Evolutionary conservation across 2,888 invertebrate genomes (phyloP).

Genomic region (Leptopilina myrica): DNA sequence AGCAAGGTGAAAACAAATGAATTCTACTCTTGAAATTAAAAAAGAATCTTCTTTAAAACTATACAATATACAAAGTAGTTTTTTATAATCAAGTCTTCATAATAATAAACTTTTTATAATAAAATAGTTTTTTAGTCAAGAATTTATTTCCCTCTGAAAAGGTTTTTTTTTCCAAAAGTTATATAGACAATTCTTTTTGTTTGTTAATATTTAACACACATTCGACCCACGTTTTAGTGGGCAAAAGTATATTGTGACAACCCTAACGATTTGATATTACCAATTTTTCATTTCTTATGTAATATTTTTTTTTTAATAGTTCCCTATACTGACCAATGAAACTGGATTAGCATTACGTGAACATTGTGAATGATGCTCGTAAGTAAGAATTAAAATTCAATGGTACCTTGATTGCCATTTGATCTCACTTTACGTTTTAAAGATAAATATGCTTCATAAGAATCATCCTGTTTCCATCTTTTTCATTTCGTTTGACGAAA

Average conservation of each 20-base stretch:
- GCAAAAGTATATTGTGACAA: conserved; percentile 4
- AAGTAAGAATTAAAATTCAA: conserved; percentile 41
- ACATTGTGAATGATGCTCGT: conserved; percentile 60
- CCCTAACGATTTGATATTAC: background rate
- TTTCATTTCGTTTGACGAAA: background rate
- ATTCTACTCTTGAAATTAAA: too few relatives aligned
- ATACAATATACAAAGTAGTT: too few relatives aligned
- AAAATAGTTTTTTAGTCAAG: too few relatives aligned
- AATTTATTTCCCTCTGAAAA: too few relatives aligned
- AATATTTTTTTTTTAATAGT: conserved; percentile 31
- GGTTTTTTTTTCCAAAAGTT: too few relatives aligned
- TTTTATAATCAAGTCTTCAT: too few relatives aligned
- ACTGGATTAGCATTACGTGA: conserved; percentile 50
- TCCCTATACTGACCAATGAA: conserved; percentile 41
- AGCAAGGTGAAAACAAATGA: too few relatives aligned
- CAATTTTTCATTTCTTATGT: conserved; percentile 23
- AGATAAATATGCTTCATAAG: background rate
- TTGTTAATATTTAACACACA: too few relatives aligned
- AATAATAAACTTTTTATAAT: too few relatives aligned
- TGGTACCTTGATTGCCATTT: conserved; percentile 35
- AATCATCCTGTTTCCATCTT: conserved; percentile 6
- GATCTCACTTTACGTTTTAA: background rate
- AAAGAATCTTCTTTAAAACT: too few relatives aligned
- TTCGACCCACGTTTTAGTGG: conserved; percentile 3
- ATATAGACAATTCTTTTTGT: too few relatives aligned